Evolutionary conservation across 2,888 invertebrate genomes (phyloP).

Genomic region (Parnassius apollo): DNA sequence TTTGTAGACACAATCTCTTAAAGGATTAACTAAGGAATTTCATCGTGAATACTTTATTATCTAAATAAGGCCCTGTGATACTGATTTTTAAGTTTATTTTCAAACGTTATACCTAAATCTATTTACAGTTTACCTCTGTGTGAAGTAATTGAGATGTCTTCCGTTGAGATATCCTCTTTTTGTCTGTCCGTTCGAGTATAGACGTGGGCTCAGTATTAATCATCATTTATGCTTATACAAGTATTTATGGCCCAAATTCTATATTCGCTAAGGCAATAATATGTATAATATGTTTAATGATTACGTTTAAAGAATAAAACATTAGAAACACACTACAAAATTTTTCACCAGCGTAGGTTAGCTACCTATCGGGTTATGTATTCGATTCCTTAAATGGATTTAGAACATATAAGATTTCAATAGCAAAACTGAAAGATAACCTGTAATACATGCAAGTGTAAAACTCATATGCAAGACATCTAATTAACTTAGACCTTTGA

Average conservation of each 20-base stretch:
- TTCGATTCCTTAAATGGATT: too few species aligned
- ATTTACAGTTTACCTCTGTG: slow-evolving; percentile 58
- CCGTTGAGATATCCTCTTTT: slow-evolving; percentile 55
- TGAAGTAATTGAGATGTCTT: slow-evolving; percentile 77
- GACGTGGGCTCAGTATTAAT: slow-evolving; percentile 38
- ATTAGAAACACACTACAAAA: too few species aligned
- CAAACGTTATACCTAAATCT: slow-evolving; percentile 43
- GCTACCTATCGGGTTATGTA: too few species aligned
- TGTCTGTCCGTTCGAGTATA: slow-evolving; percentile 53
- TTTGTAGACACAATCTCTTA: slow-evolving; percentile 31
- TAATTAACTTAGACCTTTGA: too few species aligned
- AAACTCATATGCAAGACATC: too few species aligned
- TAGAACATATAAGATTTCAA: too few species aligned
- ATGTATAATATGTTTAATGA: not conserved
- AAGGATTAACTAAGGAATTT: slow-evolving; percentile 50
- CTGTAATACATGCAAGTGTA: too few species aligned
- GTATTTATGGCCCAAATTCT: slow-evolving; percentile 33
- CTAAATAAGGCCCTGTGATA: slow-evolving; percentile 34
- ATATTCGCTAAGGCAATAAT: slow-evolving; percentile 24
- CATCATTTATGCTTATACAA: slow-evolving; percentile 29
- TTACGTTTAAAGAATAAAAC: too few species aligned
- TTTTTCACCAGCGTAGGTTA: too few species aligned
- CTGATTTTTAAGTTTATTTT: slow-evolving; percentile 35
- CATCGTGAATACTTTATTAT: slow-evolving; percentile 27
- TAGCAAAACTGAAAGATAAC: too few species aligned